Evolutionary conservation across 2,797 vertebrate genomes (phyloP), one percentile per base, ranked within the genome.

Genomic region (Arctocebus calabarensis): DNA sequence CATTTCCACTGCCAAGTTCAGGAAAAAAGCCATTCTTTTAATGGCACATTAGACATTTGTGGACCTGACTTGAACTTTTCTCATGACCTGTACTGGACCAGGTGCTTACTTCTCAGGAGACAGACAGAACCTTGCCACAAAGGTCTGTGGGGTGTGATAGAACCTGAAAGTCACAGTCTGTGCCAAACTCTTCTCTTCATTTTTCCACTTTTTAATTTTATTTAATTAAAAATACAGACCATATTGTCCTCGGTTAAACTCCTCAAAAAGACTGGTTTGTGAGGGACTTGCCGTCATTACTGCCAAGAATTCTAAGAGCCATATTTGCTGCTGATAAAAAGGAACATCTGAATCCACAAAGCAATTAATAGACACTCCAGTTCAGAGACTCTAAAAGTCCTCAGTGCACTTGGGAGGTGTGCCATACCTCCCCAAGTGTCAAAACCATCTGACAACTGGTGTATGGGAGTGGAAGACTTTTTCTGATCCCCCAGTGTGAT

Each of bases 171-270:
- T 68, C 52, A 79, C 23, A 70, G 14, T 32, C n/a, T 3, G 7
- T 61, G 83, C 68, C 57, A n/a, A 57, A 45, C n/a, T n/a, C 91
- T 84, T 79, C 86, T 48, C 43, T 84, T 70, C 22, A 0, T 77
- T 86, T 74, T 74, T 70, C 78, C 19, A 37, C 43, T 81, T 74
- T 59, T 40, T 12, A 20, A 48, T 68, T 57, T 82, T 83, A 75
- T 74, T 96, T 40, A 62, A 92, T 88, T 64, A 43, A 96, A 95
- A 95, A 70, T 6, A 71, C 29, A 70, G 43, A 17, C 48, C 14
- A 79, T 14, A 11, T 52, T 92, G 57, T 61, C 73, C 3, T 19
- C 13, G 71, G 71, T 84, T 74, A 96, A 93, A 85, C 79, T 93
- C 40, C 81, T 94, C 57, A 78, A 88, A 96, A 94, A 94, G 34